These are phyloP conservation scores for Halcyon malimbica DNA, from an alignment of 2,113 vertebrate species.

Conservation along the genomic window DNA sequence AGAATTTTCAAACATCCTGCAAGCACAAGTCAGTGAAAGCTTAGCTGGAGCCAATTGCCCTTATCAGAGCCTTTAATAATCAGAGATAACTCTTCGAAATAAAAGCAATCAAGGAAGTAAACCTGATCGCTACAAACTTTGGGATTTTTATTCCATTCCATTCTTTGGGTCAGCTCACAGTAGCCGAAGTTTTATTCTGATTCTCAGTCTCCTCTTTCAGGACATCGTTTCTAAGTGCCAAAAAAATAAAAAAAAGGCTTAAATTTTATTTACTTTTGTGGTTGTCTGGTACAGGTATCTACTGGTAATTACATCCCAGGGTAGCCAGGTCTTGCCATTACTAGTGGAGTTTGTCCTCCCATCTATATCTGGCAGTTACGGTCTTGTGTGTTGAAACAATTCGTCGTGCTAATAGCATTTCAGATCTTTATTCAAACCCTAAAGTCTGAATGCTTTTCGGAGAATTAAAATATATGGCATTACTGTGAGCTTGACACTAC, in stretches of 20 bases:
- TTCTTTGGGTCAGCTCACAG: not conserved
- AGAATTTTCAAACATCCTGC: not conserved
- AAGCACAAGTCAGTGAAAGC: not conserved
- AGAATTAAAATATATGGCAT: not conserved
- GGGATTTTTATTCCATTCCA: not conserved
- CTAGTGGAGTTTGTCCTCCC: not conserved
- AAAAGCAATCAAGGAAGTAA: not conserved
- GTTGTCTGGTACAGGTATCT: not conserved
- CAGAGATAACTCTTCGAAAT: not conserved
- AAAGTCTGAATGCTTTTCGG: not conserved
- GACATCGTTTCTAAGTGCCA: not conserved
- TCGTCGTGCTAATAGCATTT: not conserved
- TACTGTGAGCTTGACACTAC: not conserved
- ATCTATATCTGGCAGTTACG: not conserved
- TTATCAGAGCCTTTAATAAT: not conserved
- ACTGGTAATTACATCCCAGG: not conserved
- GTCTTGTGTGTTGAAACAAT: not conserved
- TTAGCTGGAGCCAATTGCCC: not conserved
- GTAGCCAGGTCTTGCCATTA: not conserved
- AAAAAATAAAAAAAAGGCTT: not conserved
- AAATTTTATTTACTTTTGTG: not conserved
- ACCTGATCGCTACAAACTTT: no score
- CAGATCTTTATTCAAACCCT: not conserved
- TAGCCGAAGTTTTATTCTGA: not conserved
- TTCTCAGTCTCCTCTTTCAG: not conserved